Evolutionary conservation across 1,140 invertebrate species (phyloP).

Genomic region (Homalodisca vitripennis): DNA sequence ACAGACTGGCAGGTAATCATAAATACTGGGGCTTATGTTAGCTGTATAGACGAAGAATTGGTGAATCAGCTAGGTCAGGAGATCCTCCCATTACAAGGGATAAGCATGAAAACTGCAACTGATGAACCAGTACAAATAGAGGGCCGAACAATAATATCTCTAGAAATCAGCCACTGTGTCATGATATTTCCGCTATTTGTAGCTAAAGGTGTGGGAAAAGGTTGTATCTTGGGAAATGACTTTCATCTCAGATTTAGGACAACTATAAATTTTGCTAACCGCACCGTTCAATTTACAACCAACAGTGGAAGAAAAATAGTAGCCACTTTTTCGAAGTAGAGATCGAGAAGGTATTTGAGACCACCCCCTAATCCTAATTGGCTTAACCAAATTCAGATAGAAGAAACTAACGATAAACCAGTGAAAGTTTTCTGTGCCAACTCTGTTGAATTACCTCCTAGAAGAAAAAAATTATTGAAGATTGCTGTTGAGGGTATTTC

Average conservation of each 20-base stretch:
- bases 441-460: not conserved
- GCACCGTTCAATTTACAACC: not conserved
- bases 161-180: not conserved
- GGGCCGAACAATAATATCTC: not conserved
- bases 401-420: not conserved
- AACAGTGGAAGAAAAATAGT: constrained; percentile 2
- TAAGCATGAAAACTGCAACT: not conserved
- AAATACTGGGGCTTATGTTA: constrained; percentile 7
- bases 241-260: constrained; percentile 5
- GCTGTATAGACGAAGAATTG: constrained; percentile 10
- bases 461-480: constrained; percentile 6
- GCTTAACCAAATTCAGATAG: not conserved
- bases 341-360: not conserved
- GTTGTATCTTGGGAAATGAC: constrained; percentile 10
- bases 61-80: not conserved
- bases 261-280: not conserved
- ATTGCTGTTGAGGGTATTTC: not conserved
- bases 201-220: not conserved
- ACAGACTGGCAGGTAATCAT: not conserved
- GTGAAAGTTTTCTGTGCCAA: not conserved
- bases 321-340: not conserved
- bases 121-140: not conserved
- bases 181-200: constrained; percentile 10
- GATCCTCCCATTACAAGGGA: not conserved
- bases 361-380: not conserved